phyloP scores from a whole-genome alignment of 2,797 vertebrate genomes.

The Gallinago stenura region DNA sequence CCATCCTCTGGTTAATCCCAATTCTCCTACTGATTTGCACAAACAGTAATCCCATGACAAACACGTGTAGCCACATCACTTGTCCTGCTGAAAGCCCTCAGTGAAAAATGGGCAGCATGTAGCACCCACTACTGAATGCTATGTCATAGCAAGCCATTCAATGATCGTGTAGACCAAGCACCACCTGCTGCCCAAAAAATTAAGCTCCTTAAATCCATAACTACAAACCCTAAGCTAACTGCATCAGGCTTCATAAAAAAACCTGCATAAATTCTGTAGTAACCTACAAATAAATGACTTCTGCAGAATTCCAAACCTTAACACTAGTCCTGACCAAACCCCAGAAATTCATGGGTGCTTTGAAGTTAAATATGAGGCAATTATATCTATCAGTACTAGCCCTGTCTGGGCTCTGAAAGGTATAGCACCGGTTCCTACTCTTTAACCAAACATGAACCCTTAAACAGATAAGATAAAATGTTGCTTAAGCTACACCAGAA shows the following conservation, averaged over 20 bases:
- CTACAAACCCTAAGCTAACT: not conserved
- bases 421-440: not conserved
- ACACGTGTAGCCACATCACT: fast-evolving
- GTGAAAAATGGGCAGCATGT: not conserved
- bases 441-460: not conserved
- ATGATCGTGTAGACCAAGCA: not conserved
- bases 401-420: not conserved
- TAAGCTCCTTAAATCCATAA: not conserved
- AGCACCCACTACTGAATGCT: fast-evolving
- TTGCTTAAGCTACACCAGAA: not conserved
- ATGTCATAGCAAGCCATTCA: fast-evolving
- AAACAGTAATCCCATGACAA: not conserved
- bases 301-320: not conserved
- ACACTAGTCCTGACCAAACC: not conserved
- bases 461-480: not conserved
- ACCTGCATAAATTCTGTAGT: not conserved
- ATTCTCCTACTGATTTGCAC: not conserved
- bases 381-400: too few species aligned
- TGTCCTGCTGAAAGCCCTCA: not conserved
- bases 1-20: not conserved
- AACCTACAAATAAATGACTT: not conserved
- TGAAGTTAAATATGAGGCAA: not conserved
- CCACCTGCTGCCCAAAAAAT: not conserved
- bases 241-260: not conserved
- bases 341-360: not conserved